Evolutionary conservation across 2,113 vertebrate species (phyloP).

Genomic region (Formicarius rufipectus): DNA sequence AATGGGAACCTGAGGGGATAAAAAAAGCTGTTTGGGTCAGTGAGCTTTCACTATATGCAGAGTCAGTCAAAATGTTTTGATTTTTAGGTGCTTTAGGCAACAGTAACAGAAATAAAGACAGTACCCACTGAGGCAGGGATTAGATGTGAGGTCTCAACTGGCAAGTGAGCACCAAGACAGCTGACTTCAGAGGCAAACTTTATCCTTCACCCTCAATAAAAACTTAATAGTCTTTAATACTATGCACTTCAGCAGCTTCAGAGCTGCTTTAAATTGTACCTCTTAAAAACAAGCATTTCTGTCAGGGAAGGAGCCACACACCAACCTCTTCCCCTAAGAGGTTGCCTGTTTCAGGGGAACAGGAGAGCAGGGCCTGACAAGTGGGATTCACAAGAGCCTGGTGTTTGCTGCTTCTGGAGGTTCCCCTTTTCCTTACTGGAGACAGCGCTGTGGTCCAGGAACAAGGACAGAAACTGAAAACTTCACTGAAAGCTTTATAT

Average conservation of each 20-base stretch:
- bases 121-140: background rate
- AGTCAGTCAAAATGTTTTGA: background rate
- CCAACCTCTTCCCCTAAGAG: background rate
- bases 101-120: background rate
- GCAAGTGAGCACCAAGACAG: background rate
- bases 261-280: background rate
- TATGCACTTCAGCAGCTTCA: background rate
- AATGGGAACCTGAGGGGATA: background rate
- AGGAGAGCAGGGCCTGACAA: background rate
- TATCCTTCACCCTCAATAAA: background rate
- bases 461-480: background rate
- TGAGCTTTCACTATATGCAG: background rate
- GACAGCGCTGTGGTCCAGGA: background rate
- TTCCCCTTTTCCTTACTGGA: background rate
- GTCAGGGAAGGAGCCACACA: background rate
- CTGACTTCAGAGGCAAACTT: background rate
- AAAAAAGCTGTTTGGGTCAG: background rate
- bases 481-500: background rate
- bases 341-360: background rate
- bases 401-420: background rate
- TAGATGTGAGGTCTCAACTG: background rate
- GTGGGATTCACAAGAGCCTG: rapidly evolving
- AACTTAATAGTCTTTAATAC: background rate
- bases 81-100: background rate
- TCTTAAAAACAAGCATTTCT: background rate